phyloP scores from a whole-genome alignment of 2,888 invertebrate genomes.

The Drosophila neoperkinsi region DNA sequence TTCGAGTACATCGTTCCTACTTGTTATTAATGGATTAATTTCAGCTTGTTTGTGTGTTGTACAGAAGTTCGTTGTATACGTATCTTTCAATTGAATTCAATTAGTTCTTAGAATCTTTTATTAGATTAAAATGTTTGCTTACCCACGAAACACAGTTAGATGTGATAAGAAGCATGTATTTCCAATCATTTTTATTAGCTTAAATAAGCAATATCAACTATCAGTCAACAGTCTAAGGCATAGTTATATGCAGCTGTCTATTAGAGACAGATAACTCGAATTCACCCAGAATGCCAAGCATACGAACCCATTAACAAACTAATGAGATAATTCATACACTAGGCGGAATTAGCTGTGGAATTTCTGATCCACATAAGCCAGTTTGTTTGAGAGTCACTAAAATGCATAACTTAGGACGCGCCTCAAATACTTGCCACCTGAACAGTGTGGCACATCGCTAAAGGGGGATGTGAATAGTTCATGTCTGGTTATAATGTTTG shows the following conservation, averaged over 20 bases:
- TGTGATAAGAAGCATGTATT: neutral
- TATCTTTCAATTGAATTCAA: slow-evolving; percentile 16
- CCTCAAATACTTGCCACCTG: slow-evolving; percentile 32
- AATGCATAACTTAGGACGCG: slow-evolving; percentile 31
- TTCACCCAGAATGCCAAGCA: slow-evolving; percentile 10
- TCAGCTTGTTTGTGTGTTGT: slow-evolving; percentile 27
- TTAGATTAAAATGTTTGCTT: neutral
- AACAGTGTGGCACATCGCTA: slow-evolving; percentile 8
- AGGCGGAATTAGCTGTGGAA: slow-evolving; percentile 24
- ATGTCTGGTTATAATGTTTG: slow-evolving; percentile 43
- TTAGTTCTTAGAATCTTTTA: neutral
- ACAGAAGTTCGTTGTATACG: slow-evolving; percentile 4
- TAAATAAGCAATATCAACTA: neutral
- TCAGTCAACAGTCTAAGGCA: neutral
- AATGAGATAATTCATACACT: slow-evolving; percentile 30
- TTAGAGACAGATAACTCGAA: neutral
- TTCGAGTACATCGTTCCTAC: neutral
- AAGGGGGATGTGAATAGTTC: neutral
- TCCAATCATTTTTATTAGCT: neutral
- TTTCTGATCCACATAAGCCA: slow-evolving; percentile 11
- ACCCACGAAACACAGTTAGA: neutral
- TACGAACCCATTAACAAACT: neutral
- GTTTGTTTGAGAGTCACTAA: slow-evolving; percentile 15
- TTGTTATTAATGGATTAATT: slow-evolving; percentile 30
- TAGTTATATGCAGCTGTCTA: neutral